Conservation (phyloP, 2,797 vertebrate genomes). For the Esox masquinongy region DNA sequence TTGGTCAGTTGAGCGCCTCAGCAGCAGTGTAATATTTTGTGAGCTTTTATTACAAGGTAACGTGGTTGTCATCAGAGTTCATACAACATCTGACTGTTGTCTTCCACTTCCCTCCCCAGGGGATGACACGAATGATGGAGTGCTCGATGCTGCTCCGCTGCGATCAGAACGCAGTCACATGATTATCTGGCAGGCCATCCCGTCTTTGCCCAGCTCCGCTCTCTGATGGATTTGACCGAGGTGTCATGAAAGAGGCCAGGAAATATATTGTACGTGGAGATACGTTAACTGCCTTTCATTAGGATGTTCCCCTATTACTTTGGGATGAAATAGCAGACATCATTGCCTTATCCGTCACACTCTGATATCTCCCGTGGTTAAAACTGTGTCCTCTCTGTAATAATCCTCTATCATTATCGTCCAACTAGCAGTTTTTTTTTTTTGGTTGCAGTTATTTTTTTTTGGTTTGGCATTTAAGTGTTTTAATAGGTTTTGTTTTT, state of each 20-base stretch:
- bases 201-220: constrained; percentile 63
- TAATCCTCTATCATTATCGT: too few species aligned
- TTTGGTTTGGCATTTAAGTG: neutral
- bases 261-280: neutral
- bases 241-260: constrained; percentile 13
- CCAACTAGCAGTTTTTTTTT: too few species aligned
- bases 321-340: constrained; percentile 1
- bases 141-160: constrained; percentile 65
- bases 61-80: neutral
- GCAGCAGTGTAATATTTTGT: neutral
- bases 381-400: neutral
- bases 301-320: neutral
- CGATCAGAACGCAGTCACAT: constrained; percentile 84
- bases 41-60: neutral
- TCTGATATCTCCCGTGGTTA: constrained; percentile 16
- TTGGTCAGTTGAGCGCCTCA: constrained; percentile 69
- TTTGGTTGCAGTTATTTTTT: too few species aligned
- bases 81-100: constrained; percentile 8
- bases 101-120: constrained; percentile 58
- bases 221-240: constrained; percentile 33
- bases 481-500: neutral
- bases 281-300: neutral
- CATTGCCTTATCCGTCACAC: constrained; percentile 35
- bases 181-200: constrained; percentile 80
- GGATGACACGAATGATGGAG: constrained; percentile 76